A percentile compares a stretch with the other conserved stretches of the same genome.
Conservation (phyloP, 2,797 vertebrate genomes). For the Pygocentrus nattereri region DNA sequence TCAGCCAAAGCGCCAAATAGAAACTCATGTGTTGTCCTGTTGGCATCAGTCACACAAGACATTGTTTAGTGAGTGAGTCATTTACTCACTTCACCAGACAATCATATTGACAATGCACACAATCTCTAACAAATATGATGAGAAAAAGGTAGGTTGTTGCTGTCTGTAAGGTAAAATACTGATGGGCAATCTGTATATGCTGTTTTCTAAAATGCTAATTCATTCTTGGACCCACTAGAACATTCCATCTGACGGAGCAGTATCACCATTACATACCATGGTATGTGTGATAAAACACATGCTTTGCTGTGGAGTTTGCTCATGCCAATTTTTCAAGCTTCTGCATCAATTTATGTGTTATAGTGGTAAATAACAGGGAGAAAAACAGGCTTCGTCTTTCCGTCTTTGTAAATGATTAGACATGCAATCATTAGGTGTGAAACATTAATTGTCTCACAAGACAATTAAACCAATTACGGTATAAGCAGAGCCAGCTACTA, state of each 20-base stretch:
- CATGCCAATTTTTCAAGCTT: neutral
- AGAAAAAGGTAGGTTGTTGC: neutral
- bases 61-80: neutral
- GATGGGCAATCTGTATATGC: too few relatives aligned
- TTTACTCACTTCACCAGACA: neutral
- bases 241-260: neutral
- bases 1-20: slow-evolving; percentile 98
- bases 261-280: neutral
- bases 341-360: neutral
- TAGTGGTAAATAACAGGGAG: neutral
- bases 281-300: neutral
- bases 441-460: neutral
- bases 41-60: slow-evolving; percentile 57
- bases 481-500: neutral
- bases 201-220: neutral
- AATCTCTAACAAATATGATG: neutral
- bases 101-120: neutral
- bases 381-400: neutral
- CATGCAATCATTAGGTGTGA: neutral
- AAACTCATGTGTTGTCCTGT: slow-evolving; percentile 98
- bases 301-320: too few relatives aligned
- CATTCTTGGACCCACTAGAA: neutral
- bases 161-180: neutral
- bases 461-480: neutral
- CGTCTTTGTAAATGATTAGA: neutral